These are phyloP conservation scores for Ptychoptera albimana DNA, from an alignment of 2,888 invertebrate genomes.

Conservation along the genomic window DNA sequence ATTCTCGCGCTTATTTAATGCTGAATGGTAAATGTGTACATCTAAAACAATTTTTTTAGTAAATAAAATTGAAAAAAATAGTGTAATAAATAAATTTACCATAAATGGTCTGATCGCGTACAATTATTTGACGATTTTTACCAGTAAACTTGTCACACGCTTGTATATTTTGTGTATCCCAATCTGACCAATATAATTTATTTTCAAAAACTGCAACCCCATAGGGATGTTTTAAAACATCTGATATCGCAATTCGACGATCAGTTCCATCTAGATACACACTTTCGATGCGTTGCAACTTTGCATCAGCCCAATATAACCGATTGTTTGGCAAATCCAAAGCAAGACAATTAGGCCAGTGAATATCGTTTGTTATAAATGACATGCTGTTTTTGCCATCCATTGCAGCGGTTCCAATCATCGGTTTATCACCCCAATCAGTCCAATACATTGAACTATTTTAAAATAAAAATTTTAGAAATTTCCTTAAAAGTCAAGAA, in stretches of 20 bases:
- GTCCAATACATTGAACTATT: slow-evolving; percentile 81
- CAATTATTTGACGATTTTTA: slow-evolving; percentile 38
- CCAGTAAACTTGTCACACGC: slow-evolving; percentile 64
- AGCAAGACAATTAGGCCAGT: slow-evolving; percentile 75
- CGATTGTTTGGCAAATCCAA: slow-evolving; percentile 63
- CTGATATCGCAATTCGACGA: slow-evolving; percentile 33
- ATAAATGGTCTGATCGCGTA: slow-evolving; percentile 33
- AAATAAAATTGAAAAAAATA: neutral
- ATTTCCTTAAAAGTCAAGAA: too few species aligned
- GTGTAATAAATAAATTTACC: slow-evolving; percentile 10
- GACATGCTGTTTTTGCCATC: slow-evolving; percentile 51
- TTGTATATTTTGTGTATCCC: slow-evolving; percentile 57
- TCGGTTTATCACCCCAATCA: slow-evolving; percentile 61
- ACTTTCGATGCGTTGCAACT: slow-evolving; percentile 47
- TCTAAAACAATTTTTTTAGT: slow-evolving; percentile 37
- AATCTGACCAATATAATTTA: slow-evolving; percentile 80
- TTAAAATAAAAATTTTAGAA: slow-evolving; percentile 8
- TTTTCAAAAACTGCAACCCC: slow-evolving; percentile 78
- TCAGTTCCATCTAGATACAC: slow-evolving; percentile 45
- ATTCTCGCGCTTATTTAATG: slow-evolving; percentile 34
- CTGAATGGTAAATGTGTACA: slow-evolving; percentile 59
- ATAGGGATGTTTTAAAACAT: slow-evolving; percentile 63
- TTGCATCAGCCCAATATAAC: slow-evolving; percentile 81
- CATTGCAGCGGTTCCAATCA: slow-evolving; percentile 71
- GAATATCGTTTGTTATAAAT: slow-evolving; percentile 45